Percentiles rank a stretch among this genome's conserved stretches.
These are phyloP conservation scores for Forpus xanthops DNA, from an alignment of 2,797 vertebrate genomes.

Conservation along the genomic window DNA sequence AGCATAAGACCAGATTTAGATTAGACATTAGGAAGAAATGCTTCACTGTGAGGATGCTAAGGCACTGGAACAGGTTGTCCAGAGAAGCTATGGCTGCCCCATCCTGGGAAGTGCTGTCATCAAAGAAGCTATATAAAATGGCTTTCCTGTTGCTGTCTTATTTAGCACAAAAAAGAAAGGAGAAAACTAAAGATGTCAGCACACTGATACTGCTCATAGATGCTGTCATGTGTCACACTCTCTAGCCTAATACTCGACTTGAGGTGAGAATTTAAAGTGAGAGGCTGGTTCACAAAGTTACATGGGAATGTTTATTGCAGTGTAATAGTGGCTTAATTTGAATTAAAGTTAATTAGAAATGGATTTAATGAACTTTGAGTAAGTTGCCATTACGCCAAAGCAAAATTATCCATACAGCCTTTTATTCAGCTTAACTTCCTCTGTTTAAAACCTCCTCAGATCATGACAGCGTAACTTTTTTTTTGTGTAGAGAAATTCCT, in stretches of 20 bases:
- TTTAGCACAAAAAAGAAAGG: slow-evolving; percentile 18
- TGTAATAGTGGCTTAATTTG: slow-evolving; percentile 4
- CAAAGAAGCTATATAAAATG: neutral
- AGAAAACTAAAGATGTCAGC: slow-evolving; percentile 49
- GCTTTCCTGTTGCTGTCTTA: neutral
- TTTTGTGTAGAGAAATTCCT: neutral
- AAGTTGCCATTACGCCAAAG: slow-evolving; percentile 17
- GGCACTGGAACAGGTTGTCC: neutral
- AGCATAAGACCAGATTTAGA: neutral
- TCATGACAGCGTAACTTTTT: neutral
- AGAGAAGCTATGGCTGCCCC: neutral
- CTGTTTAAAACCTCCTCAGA: neutral
- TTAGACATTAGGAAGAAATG: neutral
- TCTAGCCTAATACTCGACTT: neutral
- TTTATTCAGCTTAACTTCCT: neutral
- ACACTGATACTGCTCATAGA: neutral
- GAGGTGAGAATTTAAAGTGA: neutral
- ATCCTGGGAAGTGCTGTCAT: neutral
- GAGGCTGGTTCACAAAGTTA: neutral
- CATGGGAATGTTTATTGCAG: neutral
- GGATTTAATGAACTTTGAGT: slow-evolving; percentile 57
- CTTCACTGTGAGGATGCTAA: neutral
- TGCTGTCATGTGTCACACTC: slow-evolving; percentile 7
- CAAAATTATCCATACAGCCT: neutral
- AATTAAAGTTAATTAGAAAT: slow-evolving; percentile 45